Percentiles rank a stretch among this genome's conserved stretches.
Conservation (phyloP, 2,113 vertebrate genomes). For the Elachura formosa region DNA sequence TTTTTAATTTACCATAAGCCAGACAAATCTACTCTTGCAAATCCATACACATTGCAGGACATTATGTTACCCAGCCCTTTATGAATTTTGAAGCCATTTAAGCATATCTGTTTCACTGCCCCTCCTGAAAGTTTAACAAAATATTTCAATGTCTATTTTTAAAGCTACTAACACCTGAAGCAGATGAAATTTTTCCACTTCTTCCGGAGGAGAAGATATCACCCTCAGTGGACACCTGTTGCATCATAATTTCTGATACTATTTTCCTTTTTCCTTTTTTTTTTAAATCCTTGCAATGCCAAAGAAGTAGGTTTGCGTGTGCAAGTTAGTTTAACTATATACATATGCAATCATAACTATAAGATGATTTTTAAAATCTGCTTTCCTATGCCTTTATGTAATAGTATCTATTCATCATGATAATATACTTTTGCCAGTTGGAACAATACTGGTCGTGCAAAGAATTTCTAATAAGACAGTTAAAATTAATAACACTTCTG, state of each 20-base stretch:
- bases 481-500: not conserved
- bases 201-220: not conserved
- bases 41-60: not conserved
- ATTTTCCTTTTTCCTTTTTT: not conserved
- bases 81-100: not conserved
- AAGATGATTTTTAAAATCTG: not conserved
- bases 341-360: not conserved
- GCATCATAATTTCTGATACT: not conserved
- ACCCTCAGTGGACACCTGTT: not conserved
- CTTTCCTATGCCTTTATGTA: not conserved
- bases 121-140: not conserved
- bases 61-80: not conserved
- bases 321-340: not conserved
- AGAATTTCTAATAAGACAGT: not conserved
- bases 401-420: not conserved
- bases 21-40: not conserved
- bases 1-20: not conserved
- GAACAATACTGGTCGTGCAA: not conserved
- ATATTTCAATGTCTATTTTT: not conserved
- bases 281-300: not conserved
- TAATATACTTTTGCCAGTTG: not conserved
- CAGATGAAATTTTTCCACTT: not conserved
- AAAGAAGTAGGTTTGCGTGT: not conserved
- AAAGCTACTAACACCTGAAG: not conserved
- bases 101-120: accelerated